A percentile compares a stretch with the other conserved stretches of the same genome.
phyloP scores from a whole-genome alignment of 2,113 vertebrate genomes.

The Tragelaphus imberbis region DNA sequence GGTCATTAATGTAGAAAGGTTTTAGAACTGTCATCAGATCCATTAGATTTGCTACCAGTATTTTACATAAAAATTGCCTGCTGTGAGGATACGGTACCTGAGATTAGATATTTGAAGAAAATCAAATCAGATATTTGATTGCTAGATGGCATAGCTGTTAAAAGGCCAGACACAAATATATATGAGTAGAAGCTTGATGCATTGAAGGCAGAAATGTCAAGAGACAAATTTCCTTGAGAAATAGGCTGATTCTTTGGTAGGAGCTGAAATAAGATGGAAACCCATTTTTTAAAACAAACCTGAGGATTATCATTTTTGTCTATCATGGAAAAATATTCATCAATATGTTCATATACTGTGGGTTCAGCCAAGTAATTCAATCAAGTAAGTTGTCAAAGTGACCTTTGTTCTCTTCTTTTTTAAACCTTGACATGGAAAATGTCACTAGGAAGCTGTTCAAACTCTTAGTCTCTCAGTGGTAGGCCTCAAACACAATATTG shows the following conservation, averaged over 20 bases:
- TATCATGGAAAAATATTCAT: background rate
- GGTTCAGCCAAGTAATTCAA: background rate
- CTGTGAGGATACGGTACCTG: slow-evolving; percentile 70
- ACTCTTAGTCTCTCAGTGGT: background rate
- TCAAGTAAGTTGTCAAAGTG: background rate
- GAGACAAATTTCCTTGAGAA: slow-evolving; percentile 30
- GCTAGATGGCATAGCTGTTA: slow-evolving; percentile 73
- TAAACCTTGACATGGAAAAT: slow-evolving; percentile 24
- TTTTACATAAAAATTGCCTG: slow-evolving; percentile 82
- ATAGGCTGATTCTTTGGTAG: background rate
- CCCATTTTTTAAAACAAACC: slow-evolving; percentile 35
- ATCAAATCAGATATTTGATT: slow-evolving; percentile 77
- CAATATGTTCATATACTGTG: background rate
- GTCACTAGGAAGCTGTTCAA: background rate
- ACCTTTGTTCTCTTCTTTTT: slow-evolving; percentile 3
- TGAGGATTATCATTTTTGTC: background rate
- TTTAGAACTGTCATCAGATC: slow-evolving; percentile 80
- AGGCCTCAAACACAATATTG: background rate
- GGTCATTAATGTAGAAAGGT: slow-evolving; percentile 78
- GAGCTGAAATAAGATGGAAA: slow-evolving; percentile 22
- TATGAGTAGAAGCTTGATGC: slow-evolving; percentile 67
- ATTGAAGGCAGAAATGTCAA: slow-evolving; percentile 46
- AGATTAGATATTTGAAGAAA: slow-evolving; percentile 75
- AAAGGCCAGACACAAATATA: slow-evolving; percentile 62
- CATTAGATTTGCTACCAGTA: slow-evolving; percentile 73